A percentile compares a stretch with the other conserved stretches of the same genome.
Conservation (phyloP, 2,797 vertebrate species). For the Paguma larvata region DNA sequence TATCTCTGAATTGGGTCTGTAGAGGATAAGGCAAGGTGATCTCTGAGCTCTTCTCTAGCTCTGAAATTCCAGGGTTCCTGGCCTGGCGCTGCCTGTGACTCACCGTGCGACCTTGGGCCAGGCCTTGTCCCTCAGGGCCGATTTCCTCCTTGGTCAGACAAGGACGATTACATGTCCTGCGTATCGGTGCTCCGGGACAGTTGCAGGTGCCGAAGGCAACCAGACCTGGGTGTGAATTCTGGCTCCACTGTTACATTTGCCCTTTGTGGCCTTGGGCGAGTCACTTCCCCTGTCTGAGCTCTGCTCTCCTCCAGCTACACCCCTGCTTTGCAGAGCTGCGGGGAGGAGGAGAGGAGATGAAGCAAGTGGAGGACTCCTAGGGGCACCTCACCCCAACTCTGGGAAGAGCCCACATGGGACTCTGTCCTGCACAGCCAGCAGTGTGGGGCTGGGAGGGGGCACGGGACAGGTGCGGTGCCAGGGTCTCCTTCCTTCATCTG, state of each 20-base stretch:
- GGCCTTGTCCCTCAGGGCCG: conserved; percentile 6
- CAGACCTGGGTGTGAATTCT: conserved; percentile 21
- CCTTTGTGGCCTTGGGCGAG: neutral
- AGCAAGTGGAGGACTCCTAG: neutral
- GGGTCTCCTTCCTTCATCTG: neutral
- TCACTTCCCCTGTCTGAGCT: neutral
- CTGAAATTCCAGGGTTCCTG: neutral
- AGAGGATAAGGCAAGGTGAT: neutral
- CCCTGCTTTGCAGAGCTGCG: neutral
- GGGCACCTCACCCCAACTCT: accelerated
- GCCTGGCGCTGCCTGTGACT: neutral
- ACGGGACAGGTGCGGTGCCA: accelerated
- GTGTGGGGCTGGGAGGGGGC: neutral
- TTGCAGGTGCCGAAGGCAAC: neutral
- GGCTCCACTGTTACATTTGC: neutral
- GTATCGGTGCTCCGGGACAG: neutral
- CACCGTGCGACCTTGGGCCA: neutral
- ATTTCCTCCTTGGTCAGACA: conserved; percentile 10
- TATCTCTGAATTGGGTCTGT: neutral
- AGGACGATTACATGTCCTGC: conserved; percentile 35
- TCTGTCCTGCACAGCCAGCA: neutral
- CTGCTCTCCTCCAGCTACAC: neutral
- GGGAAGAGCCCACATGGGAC: neutral
- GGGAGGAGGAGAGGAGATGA: neutral
- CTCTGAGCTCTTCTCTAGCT: neutral